Evolutionary conservation across 2,888 invertebrate species (phyloP).

Genomic region (Hemicrepidius hirtus): DNA sequence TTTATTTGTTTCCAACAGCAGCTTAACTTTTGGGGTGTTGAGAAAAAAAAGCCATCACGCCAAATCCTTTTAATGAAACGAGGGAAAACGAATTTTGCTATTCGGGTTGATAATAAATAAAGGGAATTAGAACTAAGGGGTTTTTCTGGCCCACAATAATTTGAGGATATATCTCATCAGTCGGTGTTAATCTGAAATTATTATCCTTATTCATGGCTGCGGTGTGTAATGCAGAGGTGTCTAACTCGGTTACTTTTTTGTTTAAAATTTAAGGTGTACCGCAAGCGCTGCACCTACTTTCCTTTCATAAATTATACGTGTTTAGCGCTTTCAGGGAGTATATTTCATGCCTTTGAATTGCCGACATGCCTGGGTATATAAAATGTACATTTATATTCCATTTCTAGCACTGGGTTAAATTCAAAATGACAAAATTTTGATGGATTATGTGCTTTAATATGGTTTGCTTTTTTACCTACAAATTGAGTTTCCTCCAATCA

Average conservation of each 20-base stretch:
- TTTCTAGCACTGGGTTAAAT: constrained; percentile 5
- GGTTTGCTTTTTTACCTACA: background rate
- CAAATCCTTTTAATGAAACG: constrained; percentile 11
- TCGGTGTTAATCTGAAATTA: constrained; percentile 13
- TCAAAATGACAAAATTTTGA: constrained; percentile 25
- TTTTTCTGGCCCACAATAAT: background rate
- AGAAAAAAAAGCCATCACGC: background rate
- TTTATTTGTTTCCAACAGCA: constrained; percentile 27
- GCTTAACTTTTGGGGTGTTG: constrained; percentile 11
- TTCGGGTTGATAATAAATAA: constrained; percentile 10
- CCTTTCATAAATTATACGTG: constrained; percentile 27
- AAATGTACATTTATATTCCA: constrained; percentile 31
- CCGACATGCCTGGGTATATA: constrained; percentile 22
- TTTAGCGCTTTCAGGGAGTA: constrained; percentile 30
- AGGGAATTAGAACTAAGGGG: constrained; percentile 4
- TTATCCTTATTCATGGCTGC: background rate
- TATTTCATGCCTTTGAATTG: constrained; percentile 25
- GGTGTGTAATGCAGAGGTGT: background rate
- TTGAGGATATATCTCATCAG: constrained; percentile 1
- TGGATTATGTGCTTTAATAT: constrained; percentile 3
- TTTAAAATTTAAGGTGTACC: constrained; percentile 28
- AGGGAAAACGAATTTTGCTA: background rate
- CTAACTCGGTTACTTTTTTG: background rate
- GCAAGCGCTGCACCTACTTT: constrained; percentile 26
- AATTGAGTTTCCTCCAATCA: background rate